Evolutionary conservation across 2,888 invertebrate genomes (phyloP).

Genomic region (Epinotia nisella): DNA sequence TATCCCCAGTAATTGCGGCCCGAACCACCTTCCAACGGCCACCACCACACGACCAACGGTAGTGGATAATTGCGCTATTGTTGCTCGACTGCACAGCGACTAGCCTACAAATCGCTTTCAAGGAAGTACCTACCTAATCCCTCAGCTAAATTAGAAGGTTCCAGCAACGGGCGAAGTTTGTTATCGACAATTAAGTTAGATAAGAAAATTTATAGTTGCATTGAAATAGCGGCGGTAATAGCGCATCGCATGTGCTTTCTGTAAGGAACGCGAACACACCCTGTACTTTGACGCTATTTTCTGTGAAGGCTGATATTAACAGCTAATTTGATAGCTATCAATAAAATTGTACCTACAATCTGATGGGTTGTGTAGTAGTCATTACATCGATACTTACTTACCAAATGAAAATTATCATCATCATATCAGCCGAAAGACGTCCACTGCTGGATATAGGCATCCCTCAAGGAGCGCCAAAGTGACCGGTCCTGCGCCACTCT

Average conservation of each 20-base stretch:
- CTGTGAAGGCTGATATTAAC: conserved; percentile 38
- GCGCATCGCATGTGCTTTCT: conserved; percentile 62
- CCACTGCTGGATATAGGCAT: too few species aligned
- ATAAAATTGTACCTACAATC: conserved; percentile 34
- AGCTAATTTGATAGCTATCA: conserved; percentile 43
- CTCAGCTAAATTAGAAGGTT: conserved; percentile 72
- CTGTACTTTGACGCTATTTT: conserved; percentile 59
- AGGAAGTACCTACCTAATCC: conserved; percentile 60
- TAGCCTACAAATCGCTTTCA: conserved; percentile 69
- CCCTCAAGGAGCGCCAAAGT: too few species aligned
- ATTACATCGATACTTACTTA: conserved; percentile 12
- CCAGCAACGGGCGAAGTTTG: conserved; percentile 64
- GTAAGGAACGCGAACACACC: conserved; percentile 51
- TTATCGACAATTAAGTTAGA: conserved; percentile 74
- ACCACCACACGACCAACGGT: conserved; percentile 72
- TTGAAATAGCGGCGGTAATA: conserved; percentile 58
- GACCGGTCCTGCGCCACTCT: too few species aligned
- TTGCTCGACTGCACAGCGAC: conserved; percentile 66
- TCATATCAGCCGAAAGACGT: too few species aligned
- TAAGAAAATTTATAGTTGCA: conserved; percentile 73
- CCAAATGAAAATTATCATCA: conserved; percentile 8
- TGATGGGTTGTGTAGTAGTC: conserved; percentile 5
- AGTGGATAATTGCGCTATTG: conserved; percentile 81
- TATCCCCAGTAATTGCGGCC: conserved; percentile 78
- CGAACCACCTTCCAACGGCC: conserved; percentile 65